Evolutionary conservation across 2,113 vertebrate species (phyloP).

Genomic region (Agapornis roseicollis): DNA sequence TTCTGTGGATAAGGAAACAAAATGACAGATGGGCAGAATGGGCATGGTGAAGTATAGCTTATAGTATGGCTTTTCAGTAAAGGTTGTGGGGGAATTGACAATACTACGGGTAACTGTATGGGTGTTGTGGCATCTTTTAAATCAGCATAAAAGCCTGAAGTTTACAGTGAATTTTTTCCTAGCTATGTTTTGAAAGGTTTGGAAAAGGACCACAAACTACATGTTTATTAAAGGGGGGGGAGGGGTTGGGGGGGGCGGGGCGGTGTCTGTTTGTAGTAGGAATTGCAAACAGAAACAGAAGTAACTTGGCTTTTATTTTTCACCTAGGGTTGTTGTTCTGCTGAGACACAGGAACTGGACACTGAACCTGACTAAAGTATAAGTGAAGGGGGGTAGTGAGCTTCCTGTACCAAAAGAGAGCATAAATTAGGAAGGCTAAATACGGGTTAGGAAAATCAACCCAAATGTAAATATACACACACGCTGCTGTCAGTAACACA

Average conservation of each 20-base stretch:
- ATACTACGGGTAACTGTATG: neutral
- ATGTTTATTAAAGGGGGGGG: neutral
- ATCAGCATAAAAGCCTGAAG: neutral
- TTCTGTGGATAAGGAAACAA: neutral
- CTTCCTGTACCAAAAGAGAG: neutral
- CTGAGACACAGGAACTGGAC: neutral
- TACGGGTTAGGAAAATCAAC: neutral
- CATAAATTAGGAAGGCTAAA: neutral
- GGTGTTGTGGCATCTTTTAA: neutral
- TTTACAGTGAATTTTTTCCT: neutral
- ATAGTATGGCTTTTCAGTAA: neutral
- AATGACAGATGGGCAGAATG: neutral
- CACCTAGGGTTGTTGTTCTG: neutral
- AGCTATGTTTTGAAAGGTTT: neutral
- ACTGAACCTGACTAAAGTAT: neutral
- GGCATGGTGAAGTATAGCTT: neutral
- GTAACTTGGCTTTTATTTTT: neutral
- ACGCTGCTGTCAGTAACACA: neutral
- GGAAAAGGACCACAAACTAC: neutral
- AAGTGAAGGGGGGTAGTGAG: neutral
- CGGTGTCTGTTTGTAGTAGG: neutral
- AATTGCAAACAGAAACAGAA: neutral
- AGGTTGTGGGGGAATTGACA: neutral
- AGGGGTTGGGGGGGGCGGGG: neutral
- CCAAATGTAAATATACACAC: neutral